Percentiles rank a stretch among this genome's conserved stretches.
These are phyloP conservation scores for Plecotus auritus DNA, from an alignment of 2,113 vertebrate genomes.

Conservation along the genomic window DNA sequence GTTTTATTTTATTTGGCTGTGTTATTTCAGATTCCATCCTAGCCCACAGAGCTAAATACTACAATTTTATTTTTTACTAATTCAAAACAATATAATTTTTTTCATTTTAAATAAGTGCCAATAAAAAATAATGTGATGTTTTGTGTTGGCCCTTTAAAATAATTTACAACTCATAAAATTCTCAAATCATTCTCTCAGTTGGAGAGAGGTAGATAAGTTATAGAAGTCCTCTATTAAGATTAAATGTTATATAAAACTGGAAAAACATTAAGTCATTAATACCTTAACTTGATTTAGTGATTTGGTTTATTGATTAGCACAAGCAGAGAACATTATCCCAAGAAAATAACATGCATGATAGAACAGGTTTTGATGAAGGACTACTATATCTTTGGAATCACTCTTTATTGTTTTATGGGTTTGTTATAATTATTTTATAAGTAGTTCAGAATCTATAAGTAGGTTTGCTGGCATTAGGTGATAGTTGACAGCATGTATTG, in stretches of 20 bases:
- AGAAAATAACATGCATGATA: background rate
- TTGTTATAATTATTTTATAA: constrained; percentile 38
- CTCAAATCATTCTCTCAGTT: background rate
- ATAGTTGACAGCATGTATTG: background rate
- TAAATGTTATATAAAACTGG: background rate
- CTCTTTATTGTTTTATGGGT: constrained; percentile 21
- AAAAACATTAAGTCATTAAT: constrained; percentile 11
- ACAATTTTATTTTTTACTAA: background rate
- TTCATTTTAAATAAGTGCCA: constrained; percentile 26
- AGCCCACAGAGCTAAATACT: background rate
- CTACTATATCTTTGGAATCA: background rate
- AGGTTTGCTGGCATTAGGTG: background rate
- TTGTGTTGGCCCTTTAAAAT: background rate
- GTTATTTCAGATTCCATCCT: background rate
- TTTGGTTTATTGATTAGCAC: constrained; percentile 45
- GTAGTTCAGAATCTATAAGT: background rate
- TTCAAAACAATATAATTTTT: constrained; percentile 34
- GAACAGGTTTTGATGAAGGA: constrained; percentile 29
- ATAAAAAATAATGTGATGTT: constrained; percentile 8
- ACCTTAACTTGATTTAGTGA: constrained; percentile 47
- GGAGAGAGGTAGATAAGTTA: background rate
- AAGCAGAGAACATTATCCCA: constrained; percentile 2
- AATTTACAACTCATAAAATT: constrained; percentile 39
- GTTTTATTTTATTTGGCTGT: background rate
- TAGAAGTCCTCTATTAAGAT: background rate